These are phyloP conservation scores for Amphiprion ocellaris DNA, from an alignment of 2,113 vertebrate species.

Conservation along the genomic window DNA sequence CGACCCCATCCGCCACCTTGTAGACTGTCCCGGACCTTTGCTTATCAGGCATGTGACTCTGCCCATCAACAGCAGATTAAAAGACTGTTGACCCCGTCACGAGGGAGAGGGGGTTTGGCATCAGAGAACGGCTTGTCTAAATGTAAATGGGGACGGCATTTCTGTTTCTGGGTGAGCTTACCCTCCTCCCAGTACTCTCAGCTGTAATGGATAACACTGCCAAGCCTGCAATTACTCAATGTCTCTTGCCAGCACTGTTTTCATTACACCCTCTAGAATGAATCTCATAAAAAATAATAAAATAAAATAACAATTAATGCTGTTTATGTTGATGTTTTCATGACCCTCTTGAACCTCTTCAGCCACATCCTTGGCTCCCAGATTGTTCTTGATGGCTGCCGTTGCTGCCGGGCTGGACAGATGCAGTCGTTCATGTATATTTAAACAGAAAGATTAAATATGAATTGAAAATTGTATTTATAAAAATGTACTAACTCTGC, in stretches of 20 bases:
- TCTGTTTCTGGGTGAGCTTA: conserved; percentile 66
- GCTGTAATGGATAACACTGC: conserved; percentile 82
- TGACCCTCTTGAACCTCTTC: conserved; percentile 50
- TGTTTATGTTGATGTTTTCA: conserved; percentile 56
- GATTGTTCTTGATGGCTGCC: conserved; percentile 6
- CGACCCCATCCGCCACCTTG: conserved; percentile 7
- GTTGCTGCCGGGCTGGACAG: neutral
- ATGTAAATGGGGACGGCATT: conserved; percentile 82
- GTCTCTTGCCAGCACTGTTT: conserved; percentile 74
- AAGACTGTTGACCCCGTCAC: conserved; percentile 78
- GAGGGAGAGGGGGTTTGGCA: conserved; percentile 40
- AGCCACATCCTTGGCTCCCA: conserved; percentile 6
- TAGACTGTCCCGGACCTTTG: conserved; percentile 17
- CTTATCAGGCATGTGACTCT: conserved; percentile 55
- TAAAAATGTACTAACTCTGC: neutral
- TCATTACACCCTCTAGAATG: conserved; percentile 79
- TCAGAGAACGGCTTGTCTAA: conserved; percentile 80
- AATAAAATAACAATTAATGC: conserved; percentile 40
- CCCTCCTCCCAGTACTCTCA: conserved; percentile 55
- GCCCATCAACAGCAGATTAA: conserved; percentile 67
- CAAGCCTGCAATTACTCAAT: conserved; percentile 84
- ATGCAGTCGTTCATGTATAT: neutral
- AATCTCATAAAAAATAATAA: conserved; percentile 44
- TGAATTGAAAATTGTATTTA: neutral
- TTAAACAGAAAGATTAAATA: no score